Evolutionary conservation across 1,140 invertebrate genomes (phyloP), one percentile per base, ranked within the genome.

Genomic region (Caenorhabditis remanei): DNA sequence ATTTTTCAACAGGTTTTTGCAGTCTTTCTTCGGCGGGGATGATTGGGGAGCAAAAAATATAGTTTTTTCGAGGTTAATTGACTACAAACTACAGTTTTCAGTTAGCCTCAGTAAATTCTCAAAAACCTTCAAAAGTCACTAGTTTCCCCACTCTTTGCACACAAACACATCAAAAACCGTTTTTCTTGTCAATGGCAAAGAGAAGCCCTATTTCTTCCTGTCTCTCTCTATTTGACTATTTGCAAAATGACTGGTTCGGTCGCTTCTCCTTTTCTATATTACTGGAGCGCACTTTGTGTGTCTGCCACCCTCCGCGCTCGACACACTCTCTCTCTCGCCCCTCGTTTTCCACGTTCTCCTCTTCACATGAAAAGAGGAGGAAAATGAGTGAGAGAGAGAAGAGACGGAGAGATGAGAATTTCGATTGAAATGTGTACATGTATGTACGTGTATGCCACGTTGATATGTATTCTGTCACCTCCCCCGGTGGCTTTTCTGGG

Each of bases 371-470:
- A 41, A 71, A 46, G 61, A 63, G 24, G 24, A 4, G n/a, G 56
- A 58, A n/a, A 21, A 5, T 4, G 4, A 19, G 56, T n/a, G 56
- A 58, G n/a, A 21, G 56, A 58, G n/a, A n/a, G 21, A 7, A 58
- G 56, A n/a, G 56, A 58, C 8, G n/a, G n/a, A 58, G 8, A 5
- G 65, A 71, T 4, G n/a, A 5, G 65, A 71, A 71, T 71, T 71
- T 71, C 65, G 65, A 71, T 71, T 71, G 65, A 71, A 71, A 43
- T 46, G 65, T 67, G 61, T 65, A 11, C 16, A 40, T 65, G 61
- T 65, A n/a, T 65, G 61, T 65, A 40, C 16, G 32, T 65, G 24
- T 58, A 71, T 43, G 21, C 40, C 65, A 71, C 65, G 65, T 71
- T n/a, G 61, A 32, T 40, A 58, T n/a, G 8, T 21, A 2, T n/a